phyloP scores from a whole-genome alignment of 2,113 vertebrate genomes.

The Perca schrenkii region DNA sequence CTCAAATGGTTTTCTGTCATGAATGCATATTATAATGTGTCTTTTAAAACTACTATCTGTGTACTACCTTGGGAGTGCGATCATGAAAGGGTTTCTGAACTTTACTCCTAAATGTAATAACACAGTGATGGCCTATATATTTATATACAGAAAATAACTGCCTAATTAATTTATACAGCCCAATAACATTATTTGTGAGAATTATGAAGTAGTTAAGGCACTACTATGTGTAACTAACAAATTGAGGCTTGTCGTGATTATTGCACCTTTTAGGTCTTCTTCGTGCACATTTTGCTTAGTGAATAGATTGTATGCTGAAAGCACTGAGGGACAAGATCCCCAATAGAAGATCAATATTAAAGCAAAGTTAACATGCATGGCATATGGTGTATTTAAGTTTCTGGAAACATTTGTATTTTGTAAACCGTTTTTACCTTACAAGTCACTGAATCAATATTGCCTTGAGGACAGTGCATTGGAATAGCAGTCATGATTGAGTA shows the following conservation, averaged over 20 bases:
- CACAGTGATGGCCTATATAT: constrained; percentile 22
- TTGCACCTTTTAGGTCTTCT: constrained; percentile 57
- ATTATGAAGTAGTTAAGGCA: constrained; percentile 44
- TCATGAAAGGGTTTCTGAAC: constrained; percentile 10
- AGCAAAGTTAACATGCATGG: constrained; percentile 63
- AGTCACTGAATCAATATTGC: constrained; percentile 27
- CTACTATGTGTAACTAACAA: constrained; percentile 63
- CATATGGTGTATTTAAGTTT: constrained; percentile 45
- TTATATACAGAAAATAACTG: constrained; percentile 26
- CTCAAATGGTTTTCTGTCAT: constrained; percentile 15
- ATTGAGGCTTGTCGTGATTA: constrained; percentile 46
- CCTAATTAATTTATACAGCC: constrained; percentile 31
- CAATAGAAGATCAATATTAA: constrained; percentile 37
- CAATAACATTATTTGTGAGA: constrained; percentile 45
- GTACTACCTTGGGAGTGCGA: constrained; percentile 21
- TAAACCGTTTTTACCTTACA: constrained; percentile 38
- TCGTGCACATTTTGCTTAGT: constrained; percentile 46
- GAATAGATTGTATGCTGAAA: constrained; percentile 46
- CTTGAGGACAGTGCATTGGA: constrained; percentile 2
- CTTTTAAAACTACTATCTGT: not conserved
- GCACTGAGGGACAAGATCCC: constrained; percentile 40
- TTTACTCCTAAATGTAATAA: constrained; percentile 31
- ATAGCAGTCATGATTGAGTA: not conserved
- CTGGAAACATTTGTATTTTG: constrained; percentile 49
- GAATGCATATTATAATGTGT: constrained; percentile 14